Percentiles rank a stretch among this genome's conserved stretches.
phyloP scores from a whole-genome alignment of 2,113 vertebrate species.

The Chloroceryle aenea region DNA sequence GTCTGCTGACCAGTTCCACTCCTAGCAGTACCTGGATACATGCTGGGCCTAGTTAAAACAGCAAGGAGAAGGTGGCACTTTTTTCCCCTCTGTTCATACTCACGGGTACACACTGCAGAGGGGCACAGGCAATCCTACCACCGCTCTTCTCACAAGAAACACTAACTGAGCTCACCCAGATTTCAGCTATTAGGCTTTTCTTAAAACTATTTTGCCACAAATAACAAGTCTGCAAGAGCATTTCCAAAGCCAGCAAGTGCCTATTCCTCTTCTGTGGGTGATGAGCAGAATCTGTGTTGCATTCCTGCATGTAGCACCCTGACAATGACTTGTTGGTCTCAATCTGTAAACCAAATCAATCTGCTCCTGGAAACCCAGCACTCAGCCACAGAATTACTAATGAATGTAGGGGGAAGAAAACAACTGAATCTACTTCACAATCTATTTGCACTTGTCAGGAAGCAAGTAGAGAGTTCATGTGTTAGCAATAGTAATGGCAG shows the following conservation, averaged over 20 bases:
- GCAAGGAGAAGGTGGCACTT: not conserved
- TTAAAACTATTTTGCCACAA: not conserved
- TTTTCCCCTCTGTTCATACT: not conserved
- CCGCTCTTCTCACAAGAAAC: not conserved
- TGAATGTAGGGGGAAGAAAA: not conserved
- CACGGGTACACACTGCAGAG: not conserved
- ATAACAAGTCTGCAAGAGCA: not conserved
- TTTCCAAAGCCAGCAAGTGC: not conserved
- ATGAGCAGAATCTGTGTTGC: not conserved
- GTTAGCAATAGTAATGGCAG: not conserved
- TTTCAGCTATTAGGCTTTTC: not conserved
- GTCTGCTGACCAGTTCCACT: not conserved
- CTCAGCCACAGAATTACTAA: not conserved
- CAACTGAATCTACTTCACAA: not conserved
- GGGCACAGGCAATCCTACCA: not conserved
- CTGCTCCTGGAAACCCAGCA: not conserved
- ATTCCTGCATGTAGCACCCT: not conserved
- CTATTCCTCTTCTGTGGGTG: not conserved
- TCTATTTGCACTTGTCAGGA: not conserved
- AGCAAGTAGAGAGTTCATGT: not conserved
- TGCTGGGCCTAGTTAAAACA: not conserved
- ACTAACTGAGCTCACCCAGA: not conserved
- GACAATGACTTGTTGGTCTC: not conserved
- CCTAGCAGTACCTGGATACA: not conserved
- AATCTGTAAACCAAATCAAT: not conserved